These are phyloP conservation scores for Anthophora plumipes DNA, from an alignment of 2,888 invertebrate species.

Conservation along the genomic window DNA sequence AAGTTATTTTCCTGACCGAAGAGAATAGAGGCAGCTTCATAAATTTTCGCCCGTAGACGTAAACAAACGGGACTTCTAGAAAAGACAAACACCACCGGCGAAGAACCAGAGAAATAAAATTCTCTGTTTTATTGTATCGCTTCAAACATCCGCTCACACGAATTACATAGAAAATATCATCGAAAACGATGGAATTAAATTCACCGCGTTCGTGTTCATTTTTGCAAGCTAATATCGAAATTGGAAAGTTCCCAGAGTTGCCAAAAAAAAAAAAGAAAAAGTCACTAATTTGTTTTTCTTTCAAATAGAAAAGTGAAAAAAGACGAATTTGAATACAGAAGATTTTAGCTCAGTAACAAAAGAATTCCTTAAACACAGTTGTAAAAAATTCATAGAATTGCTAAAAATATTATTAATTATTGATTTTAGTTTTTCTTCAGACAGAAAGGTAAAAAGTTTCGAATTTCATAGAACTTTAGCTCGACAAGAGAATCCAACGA, in stretches of 20 bases:
- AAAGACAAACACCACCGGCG: background rate
- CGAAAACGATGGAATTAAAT: background rate
- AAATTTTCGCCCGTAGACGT: conserved; percentile 70
- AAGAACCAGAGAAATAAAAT: background rate
- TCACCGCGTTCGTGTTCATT: background rate
- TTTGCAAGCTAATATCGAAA: no score
- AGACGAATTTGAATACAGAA: background rate
- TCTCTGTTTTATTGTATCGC: conserved; percentile 69
- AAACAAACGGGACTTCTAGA: conserved; percentile 71
- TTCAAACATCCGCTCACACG: background rate
- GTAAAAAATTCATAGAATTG: no score
- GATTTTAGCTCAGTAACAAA: background rate
- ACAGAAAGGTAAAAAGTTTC: no score
- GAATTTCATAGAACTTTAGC: no score
- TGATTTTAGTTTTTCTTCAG: no score
- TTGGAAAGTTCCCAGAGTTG: no score
- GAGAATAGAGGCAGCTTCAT: conserved; percentile 71
- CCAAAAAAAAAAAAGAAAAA: no score
- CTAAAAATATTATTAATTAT: no score
- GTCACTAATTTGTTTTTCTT: no score
- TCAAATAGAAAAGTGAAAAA: background rate
- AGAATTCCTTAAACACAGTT: background rate
- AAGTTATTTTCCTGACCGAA: conserved; percentile 73
- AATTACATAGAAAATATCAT: background rate
- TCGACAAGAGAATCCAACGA: no score